Percentiles rank a stretch among this genome's conserved stretches.
Evolutionary conservation across 2,888 invertebrate species (phyloP).

Genomic region (Caenorhabditis sp.): DNA sequence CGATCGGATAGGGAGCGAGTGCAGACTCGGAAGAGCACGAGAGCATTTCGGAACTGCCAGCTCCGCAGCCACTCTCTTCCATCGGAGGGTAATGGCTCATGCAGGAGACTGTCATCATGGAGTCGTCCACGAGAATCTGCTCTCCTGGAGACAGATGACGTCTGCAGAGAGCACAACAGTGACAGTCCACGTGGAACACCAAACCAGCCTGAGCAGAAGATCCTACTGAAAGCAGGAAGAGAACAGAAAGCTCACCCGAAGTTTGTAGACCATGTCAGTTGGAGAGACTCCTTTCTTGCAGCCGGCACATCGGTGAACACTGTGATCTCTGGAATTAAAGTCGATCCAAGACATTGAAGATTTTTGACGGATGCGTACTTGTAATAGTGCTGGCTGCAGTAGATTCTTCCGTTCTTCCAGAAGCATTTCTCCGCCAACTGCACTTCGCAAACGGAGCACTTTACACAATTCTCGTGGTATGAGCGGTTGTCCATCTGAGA

Average conservation of each 20-base stretch:
- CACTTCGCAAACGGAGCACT: constrained; percentile 94
- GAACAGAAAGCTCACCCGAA: constrained; percentile 65
- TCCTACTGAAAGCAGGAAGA: neutral
- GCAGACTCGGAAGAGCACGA: constrained; percentile 34
- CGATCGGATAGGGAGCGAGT: constrained; percentile 31
- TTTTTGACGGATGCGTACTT: too few species aligned
- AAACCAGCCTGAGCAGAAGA: constrained; percentile 63
- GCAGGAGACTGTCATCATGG: constrained; percentile 69
- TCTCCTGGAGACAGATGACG: constrained; percentile 74
- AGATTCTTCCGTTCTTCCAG: constrained; percentile 94
- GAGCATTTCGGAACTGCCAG: constrained; percentile 30
- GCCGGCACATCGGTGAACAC: constrained; percentile 72
- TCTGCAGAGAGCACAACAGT: constrained; percentile 74
- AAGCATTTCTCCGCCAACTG: constrained; percentile 97
- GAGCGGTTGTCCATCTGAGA: constrained; percentile 61
- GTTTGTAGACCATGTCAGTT: constrained; percentile 76
- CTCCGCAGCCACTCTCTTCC: constrained; percentile 31
- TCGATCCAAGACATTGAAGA: too few species aligned
- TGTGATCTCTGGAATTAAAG: constrained; percentile 72
- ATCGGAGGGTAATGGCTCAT: constrained; percentile 63
- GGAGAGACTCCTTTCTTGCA: constrained; percentile 75
- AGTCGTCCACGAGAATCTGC: constrained; percentile 75
- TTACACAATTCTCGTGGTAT: constrained; percentile 97
- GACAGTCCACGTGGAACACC: constrained; percentile 77
- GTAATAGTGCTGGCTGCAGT: constrained; percentile 98